A percentile compares a stretch with the other conserved stretches of the same genome.
phyloP scores from a whole-genome alignment of 1,140 invertebrate species.

The Chlorops oryzae region DNA sequence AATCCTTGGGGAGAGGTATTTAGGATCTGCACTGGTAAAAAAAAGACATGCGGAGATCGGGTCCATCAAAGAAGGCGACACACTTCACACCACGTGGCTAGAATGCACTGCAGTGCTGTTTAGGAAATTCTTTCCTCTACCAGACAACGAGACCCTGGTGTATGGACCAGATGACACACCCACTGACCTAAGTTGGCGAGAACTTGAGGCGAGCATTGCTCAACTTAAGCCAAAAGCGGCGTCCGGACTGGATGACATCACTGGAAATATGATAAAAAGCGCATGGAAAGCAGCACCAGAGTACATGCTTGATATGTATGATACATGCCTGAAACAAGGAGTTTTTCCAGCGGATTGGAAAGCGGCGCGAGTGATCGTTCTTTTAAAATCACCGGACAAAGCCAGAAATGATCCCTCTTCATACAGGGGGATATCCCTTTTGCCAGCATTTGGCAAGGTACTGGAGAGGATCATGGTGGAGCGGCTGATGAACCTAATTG shows the following conservation, averaged over 20 bases:
- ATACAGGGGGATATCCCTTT: conserved; percentile 30
- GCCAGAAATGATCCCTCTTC: conserved; percentile 15
- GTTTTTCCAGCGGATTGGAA: conserved; percentile 18
- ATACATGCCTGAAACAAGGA: neutral
- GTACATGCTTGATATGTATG: neutral
- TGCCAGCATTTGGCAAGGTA: conserved; percentile 27
- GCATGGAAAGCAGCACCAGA: conserved; percentile 5
- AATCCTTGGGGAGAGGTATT: conserved; percentile 6
- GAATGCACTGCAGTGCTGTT: neutral
- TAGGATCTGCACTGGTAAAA: conserved; percentile 1
- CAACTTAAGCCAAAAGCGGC: neutral
- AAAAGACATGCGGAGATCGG: neutral
- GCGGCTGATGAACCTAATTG: too few relatives aligned
- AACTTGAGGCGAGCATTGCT: neutral
- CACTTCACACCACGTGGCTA: neutral
- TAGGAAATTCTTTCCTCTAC: neutral
- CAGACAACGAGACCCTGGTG: neutral
- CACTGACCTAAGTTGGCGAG: neutral
- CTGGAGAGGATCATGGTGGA: conserved; percentile 24
- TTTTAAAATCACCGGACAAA: conserved; percentile 20
- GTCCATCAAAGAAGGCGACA: neutral
- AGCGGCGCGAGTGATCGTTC: conserved; percentile 19
- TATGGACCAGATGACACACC: neutral
- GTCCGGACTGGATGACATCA: conserved; percentile 4
- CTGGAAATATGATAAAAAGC: conserved; percentile 4